Conservation (phyloP, 2,113 vertebrate genomes). For the Neogobius melanostomus region DNA sequence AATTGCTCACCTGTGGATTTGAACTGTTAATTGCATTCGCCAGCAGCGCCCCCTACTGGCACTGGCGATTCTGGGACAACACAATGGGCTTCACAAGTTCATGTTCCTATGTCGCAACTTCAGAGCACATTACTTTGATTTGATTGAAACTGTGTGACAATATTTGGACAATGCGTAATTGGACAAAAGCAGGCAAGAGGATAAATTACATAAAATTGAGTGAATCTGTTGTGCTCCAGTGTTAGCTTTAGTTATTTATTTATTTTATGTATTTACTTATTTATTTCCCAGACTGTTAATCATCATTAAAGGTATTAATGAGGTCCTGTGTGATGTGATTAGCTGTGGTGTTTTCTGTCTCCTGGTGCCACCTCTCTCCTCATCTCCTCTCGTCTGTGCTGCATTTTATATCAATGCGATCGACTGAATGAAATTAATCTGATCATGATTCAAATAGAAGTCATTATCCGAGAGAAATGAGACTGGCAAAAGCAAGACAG, state of each 20-base stretch:
- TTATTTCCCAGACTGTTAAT: conserved; percentile 19
- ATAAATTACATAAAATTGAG: no score
- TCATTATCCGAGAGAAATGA: conserved; percentile 26
- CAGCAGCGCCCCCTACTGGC: not conserved
- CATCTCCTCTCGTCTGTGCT: not conserved
- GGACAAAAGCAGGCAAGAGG: no score
- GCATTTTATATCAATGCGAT: conserved; percentile 15
- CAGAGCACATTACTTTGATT: no score
- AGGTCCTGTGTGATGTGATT: conserved; percentile 30
- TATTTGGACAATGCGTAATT: no score
- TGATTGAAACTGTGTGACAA: no score
- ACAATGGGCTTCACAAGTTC: no score
- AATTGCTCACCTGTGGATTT: not conserved
- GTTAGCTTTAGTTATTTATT: conserved; percentile 5
- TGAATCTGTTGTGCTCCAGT: not conserved
- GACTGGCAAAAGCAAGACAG: not conserved
- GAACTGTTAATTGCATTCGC: not conserved
- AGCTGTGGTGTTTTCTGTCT: conserved; percentile 13
- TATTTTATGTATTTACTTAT: not conserved
- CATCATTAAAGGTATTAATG: conserved; percentile 41
- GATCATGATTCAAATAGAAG: conserved; percentile 23
- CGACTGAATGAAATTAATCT: conserved; percentile 19
- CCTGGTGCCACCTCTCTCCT: not conserved
- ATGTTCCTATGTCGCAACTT: no score
- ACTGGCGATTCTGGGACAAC: no score